Conservation (phyloP, 2,888 invertebrate genomes). For the Drosophila pegasa region DNA sequence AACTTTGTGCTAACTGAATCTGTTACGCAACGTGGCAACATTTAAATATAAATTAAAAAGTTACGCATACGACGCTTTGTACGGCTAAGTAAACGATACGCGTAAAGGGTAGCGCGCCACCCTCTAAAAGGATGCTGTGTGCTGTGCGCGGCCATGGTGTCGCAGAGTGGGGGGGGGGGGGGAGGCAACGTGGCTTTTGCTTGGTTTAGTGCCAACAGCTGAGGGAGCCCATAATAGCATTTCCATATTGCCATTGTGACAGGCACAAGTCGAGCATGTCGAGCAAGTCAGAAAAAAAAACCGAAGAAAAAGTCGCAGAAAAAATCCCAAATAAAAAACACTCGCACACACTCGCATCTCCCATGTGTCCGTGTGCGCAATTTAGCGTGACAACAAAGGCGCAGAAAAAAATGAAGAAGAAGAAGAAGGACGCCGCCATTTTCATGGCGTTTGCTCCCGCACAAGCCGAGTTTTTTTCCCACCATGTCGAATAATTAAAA, state of each 20-base stretch:
- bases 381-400: slow-evolving; percentile 67
- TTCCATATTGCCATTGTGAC: slow-evolving; percentile 71
- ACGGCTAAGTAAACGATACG: slow-evolving; percentile 22
- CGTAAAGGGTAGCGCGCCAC: not conserved
- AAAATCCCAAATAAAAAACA: slow-evolving; percentile 16
- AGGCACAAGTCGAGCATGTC: slow-evolving; percentile 42
- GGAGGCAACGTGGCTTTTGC: not conserved
- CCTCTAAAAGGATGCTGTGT: not conserved
- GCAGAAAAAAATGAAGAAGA: slow-evolving; percentile 4
- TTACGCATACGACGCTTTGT: slow-evolving; percentile 66
- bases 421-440: slow-evolving; percentile 7
- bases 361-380: slow-evolving; percentile 20
- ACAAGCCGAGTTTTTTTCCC: slow-evolving; percentile 7
- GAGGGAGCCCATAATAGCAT: slow-evolving; percentile 39
- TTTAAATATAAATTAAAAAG: slow-evolving; percentile 78
- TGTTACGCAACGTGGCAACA: slow-evolving; percentile 49
- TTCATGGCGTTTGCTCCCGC: slow-evolving; percentile 8
- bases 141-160: too few relatives aligned
- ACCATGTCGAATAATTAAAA: slow-evolving; percentile 40
- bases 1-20: slow-evolving; percentile 40
- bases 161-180: too few relatives aligned
- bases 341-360: slow-evolving; percentile 7
- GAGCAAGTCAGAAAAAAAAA: slow-evolving; percentile 25
- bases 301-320: slow-evolving; percentile 8
- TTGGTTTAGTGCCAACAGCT: slow-evolving; percentile 9